Percentiles rank a stretch among this genome's conserved stretches.
Conservation (phyloP, 1,140 invertebrate species). For the Oncopeltus fasciatus region DNA sequence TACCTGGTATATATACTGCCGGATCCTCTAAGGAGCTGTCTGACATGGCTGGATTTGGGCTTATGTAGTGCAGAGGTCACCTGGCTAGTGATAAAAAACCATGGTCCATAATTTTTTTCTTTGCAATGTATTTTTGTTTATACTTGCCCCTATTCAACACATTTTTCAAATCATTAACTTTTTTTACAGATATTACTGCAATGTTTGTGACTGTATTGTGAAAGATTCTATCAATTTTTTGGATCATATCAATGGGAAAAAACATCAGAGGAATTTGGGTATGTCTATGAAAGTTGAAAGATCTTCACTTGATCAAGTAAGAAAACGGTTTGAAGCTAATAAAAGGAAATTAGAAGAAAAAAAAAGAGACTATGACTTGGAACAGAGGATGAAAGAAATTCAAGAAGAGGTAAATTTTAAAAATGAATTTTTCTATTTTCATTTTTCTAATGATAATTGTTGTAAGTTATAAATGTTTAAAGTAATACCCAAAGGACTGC, state of each 20-base stretch:
- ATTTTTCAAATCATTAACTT: not conserved
- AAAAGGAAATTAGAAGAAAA: conserved; percentile 92
- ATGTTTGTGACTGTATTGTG: conserved; percentile 98
- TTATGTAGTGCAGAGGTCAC: too few relatives aligned
- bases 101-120: not conserved
- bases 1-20: too few relatives aligned
- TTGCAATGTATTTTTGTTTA: not conserved
- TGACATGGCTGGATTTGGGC: too few relatives aligned
- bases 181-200: conserved; percentile 73
- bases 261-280: conserved; percentile 87
- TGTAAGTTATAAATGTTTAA: too few relatives aligned
- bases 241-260: conserved; percentile 91
- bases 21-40: too few relatives aligned
- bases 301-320: conserved; percentile 89
- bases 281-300: conserved; percentile 99
- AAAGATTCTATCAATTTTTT: conserved; percentile 99
- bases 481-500: too few relatives aligned
- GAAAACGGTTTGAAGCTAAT: conserved; percentile 81
- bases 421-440: too few relatives aligned
- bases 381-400: conserved; percentile 77
- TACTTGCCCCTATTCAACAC: not conserved
- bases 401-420: conserved; percentile 78
- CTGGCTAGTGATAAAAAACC: too few relatives aligned
- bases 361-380: conserved; percentile 90
- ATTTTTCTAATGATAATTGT: too few relatives aligned